These are phyloP conservation scores for Petrolisthes cinctipes DNA, from an alignment of 2,888 invertebrate genomes.

Conservation along the genomic window DNA sequence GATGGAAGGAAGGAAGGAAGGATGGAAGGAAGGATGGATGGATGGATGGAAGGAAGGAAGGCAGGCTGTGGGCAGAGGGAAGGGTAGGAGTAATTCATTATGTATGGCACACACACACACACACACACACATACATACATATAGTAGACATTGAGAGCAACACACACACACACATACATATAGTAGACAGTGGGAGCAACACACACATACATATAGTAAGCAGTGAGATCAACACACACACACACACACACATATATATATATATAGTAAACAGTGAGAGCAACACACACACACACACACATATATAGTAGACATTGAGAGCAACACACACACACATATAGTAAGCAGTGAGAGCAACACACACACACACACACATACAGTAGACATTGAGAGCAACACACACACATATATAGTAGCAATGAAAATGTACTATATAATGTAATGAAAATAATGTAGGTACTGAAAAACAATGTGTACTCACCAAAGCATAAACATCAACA, in stretches of 20 bases:
- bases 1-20: background rate
- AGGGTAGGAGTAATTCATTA: background rate
- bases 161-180: background rate
- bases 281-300: background rate
- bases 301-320: no score
- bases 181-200: background rate
- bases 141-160: background rate
- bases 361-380: background rate
- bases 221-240: no score
- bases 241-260: no score
- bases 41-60: background rate
- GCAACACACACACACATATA: background rate
- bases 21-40: background rate
- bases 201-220: no score
- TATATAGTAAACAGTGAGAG: no score
- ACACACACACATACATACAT: background rate
- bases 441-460: no score
- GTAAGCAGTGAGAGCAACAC: background rate
- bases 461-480: conserved; percentile 66
- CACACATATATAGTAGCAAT: no score
- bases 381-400: background rate
- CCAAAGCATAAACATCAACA: conserved; percentile 70
- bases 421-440: no score
- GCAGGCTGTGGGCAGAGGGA: background rate
- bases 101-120: background rate